Conservation (phyloP, 2,113 vertebrate genomes). For the Macroglossus sobrinus region DNA sequence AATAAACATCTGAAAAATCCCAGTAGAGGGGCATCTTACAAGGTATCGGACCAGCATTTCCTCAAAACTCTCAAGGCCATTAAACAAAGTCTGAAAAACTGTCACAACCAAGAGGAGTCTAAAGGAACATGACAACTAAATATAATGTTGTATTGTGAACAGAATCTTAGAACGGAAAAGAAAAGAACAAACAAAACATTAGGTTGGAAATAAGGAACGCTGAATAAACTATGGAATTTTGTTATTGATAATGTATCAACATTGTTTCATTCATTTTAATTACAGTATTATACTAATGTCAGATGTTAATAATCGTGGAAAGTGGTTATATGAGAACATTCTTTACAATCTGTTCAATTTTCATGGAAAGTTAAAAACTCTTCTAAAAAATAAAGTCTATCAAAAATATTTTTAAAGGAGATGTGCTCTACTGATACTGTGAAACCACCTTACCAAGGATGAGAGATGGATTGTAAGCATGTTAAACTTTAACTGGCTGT, state of each 20-base stretch:
- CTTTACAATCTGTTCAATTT: not conserved
- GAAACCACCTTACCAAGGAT: not conserved
- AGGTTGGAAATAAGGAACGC: not conserved
- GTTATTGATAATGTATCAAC: not conserved
- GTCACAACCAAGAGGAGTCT: not conserved
- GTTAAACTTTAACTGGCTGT: not conserved
- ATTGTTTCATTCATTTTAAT: not conserved
- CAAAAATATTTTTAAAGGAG: not conserved
- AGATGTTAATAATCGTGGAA: not conserved
- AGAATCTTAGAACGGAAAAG: not conserved
- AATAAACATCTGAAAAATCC: not conserved
- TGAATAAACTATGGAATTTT: not conserved
- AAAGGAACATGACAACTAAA: not conserved
- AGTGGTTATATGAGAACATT: not conserved
- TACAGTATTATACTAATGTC: not conserved
- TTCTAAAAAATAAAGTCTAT: not conserved
- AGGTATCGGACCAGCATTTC: not conserved
- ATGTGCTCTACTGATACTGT: not conserved
- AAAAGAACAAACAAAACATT: not conserved
- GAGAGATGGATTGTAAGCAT: not conserved
- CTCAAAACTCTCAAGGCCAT: not conserved
- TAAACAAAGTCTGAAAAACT: not conserved
- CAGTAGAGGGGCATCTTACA: not conserved
- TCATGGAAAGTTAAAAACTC: not conserved
- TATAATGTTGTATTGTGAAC: not conserved